A percentile compares a stretch with the other conserved stretches of the same genome.
Evolutionary conservation across 2,113 vertebrate species (phyloP).

Genomic region (Raphicerus campestris): DNA sequence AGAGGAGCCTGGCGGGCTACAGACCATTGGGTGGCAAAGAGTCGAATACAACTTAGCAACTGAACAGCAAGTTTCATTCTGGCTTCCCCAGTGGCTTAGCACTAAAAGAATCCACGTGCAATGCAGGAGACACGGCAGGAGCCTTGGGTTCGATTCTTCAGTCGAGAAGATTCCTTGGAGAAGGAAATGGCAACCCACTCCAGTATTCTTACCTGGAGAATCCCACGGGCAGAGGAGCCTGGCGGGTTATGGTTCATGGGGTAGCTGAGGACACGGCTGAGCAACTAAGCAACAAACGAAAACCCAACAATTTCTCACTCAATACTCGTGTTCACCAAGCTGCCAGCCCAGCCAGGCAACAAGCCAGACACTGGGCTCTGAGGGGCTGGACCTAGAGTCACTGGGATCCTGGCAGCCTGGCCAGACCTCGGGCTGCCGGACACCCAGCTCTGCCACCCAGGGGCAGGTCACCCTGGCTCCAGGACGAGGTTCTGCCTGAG

Average conservation of each 20-base stretch:
- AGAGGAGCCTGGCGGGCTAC: background rate
- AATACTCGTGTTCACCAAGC: rapidly evolving
- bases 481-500: background rate
- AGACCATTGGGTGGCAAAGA: background rate
- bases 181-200: background rate
- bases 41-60: background rate
- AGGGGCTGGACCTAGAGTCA: background rate
- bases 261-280: background rate
- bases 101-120: background rate
- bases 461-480: background rate
- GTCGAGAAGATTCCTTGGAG: background rate
- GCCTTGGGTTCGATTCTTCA: background rate
- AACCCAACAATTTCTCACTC: background rate
- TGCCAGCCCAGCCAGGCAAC: background rate
- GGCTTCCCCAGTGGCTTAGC: background rate
- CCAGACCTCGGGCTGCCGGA: background rate
- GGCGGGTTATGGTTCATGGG: background rate
- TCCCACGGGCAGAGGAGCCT: background rate
- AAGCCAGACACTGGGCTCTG: background rate
- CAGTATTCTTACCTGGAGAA: background rate
- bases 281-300: background rate
- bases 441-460: background rate
- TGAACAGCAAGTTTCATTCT: background rate
- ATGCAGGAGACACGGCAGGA: background rate
- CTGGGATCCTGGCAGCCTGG: background rate